These are phyloP conservation scores for Patella depressa DNA, from an alignment of 2,888 invertebrate species.

Conservation along the genomic window DNA sequence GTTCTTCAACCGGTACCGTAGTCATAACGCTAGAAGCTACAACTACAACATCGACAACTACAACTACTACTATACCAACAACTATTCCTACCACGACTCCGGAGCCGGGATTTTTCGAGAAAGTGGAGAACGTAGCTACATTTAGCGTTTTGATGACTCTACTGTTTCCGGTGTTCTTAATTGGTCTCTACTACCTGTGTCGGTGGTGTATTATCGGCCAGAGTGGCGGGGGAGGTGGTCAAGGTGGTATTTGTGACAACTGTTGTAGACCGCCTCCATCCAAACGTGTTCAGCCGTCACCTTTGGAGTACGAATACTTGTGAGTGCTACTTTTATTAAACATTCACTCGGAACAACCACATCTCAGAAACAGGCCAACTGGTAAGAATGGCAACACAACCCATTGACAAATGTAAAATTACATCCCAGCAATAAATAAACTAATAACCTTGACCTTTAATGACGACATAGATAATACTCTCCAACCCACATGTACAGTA, in stretches of 20 bases:
- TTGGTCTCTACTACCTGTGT: background rate
- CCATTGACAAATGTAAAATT: no score
- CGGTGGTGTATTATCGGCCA: background rate
- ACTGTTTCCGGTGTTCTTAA: background rate
- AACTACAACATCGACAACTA: background rate
- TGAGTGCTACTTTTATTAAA: background rate
- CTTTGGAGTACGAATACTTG: background rate
- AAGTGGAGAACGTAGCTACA: background rate
- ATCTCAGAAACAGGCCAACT: no score
- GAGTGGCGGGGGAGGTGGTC: background rate
- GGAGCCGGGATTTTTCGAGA: background rate
- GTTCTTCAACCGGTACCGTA: background rate
- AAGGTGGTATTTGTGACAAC: conserved; percentile 4
- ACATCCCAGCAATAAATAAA: no score
- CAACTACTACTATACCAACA: background rate
- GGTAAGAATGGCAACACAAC: no score
- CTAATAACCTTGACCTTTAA: conserved; percentile 3
- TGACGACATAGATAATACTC: conserved; percentile 2
- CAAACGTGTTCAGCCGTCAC: background rate
- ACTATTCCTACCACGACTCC: background rate
- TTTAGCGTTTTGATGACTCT: background rate
- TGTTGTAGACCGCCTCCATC: background rate
- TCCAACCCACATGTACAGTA: conserved; percentile 6
- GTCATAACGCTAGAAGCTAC: background rate
- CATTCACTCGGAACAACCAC: no score